These are phyloP conservation scores for Anarsia innoxiella DNA, from an alignment of 2,888 invertebrate genomes.

Conservation along the genomic window DNA sequence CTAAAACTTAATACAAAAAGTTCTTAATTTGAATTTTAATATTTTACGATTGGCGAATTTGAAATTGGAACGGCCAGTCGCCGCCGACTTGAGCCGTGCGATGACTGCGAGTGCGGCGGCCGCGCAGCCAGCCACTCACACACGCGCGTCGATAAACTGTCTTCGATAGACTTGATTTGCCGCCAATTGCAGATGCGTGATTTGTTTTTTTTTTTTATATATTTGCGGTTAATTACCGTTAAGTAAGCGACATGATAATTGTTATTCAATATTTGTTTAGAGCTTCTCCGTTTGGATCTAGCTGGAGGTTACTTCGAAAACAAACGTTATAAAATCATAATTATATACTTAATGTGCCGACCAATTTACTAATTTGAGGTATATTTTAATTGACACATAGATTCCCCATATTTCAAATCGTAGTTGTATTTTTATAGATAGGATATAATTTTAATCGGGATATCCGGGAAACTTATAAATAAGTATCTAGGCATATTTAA, in stretches of 20 bases:
- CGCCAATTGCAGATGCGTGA: conserved; percentile 33
- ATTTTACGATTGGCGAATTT: conserved; percentile 19
- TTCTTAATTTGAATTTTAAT: conserved; percentile 28
- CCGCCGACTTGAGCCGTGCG: conserved; percentile 46
- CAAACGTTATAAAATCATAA: too few relatives aligned
- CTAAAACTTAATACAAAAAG: conserved; percentile 14
- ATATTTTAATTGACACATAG: too few relatives aligned
- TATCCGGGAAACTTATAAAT: too few relatives aligned
- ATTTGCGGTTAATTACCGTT: not conserved
- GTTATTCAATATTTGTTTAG: conserved; percentile 1
- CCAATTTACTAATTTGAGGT: too few relatives aligned
- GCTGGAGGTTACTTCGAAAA: too few relatives aligned
- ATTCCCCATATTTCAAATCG: too few relatives aligned
- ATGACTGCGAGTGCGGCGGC: conserved; percentile 47
- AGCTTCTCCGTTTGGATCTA: too few relatives aligned
- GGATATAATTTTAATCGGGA: too few relatives aligned
- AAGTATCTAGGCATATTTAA: too few relatives aligned
- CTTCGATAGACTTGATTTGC: conserved; percentile 29
- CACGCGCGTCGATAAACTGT: conserved; percentile 31
- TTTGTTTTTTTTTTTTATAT: conserved; percentile 14
- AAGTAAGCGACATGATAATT: not conserved
- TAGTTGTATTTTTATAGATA: too few relatives aligned
- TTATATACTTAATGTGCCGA: too few relatives aligned
- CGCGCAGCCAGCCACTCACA: conserved; percentile 35
- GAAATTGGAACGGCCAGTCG: conserved; percentile 40